A percentile compares a stretch with the other conserved stretches of the same genome.
These are phyloP conservation scores for Adela reaumurella DNA, from an alignment of 2,888 invertebrate species.

Conservation along the genomic window DNA sequence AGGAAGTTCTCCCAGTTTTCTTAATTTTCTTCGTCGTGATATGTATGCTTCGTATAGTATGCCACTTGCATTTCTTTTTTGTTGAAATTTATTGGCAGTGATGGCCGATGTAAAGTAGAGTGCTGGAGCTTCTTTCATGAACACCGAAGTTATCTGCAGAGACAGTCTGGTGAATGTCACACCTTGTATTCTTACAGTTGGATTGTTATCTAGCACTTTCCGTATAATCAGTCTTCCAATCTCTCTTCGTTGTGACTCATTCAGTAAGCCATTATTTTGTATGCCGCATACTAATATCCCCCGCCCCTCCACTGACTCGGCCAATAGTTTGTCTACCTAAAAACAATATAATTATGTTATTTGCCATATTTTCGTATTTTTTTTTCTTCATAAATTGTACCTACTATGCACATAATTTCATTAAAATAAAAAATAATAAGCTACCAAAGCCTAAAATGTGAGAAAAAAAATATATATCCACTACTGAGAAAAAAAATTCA, in stretches of 20 bases:
- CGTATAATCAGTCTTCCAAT: neutral
- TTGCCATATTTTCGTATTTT: no score
- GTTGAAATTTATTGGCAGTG: neutral
- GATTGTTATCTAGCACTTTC: neutral
- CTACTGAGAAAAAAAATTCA: no score
- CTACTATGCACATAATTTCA: no score
- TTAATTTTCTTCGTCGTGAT: neutral
- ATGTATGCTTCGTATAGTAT: neutral
- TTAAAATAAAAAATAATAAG: no score
- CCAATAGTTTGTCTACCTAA: neutral
- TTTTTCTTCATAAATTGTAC: no score
- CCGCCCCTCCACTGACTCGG: neutral
- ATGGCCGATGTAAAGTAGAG: neutral
- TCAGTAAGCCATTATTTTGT: neutral
- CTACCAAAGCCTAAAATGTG: no score
- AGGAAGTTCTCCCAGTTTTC: neutral
- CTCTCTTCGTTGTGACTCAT: neutral
- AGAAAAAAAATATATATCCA: no score
- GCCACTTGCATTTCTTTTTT: neutral
- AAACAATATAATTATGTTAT: neutral
- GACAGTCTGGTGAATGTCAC: neutral
- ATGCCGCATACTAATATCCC: neutral
- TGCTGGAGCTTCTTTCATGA: neutral
- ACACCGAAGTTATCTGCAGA: neutral
- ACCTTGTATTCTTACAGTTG: neutral